phyloP scores from a whole-genome alignment of 2,113 vertebrate genomes.

The Pontoporia blainvillei region DNA sequence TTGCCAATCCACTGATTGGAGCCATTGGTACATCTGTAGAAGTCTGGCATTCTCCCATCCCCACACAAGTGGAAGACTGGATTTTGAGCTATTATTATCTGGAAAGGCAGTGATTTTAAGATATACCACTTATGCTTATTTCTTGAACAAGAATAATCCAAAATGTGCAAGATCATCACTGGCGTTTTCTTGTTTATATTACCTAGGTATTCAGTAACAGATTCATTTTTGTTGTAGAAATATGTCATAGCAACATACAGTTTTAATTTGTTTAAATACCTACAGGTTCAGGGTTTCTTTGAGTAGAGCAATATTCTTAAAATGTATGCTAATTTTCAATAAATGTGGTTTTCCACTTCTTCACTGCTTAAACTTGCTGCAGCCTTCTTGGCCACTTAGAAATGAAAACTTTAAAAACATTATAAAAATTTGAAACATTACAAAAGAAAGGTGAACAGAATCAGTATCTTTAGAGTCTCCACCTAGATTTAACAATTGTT shows the following conservation, averaged over 20 bases:
- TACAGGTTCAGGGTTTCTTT: background rate
- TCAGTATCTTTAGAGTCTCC: background rate
- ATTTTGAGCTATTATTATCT: background rate
- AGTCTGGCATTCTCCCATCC: background rate
- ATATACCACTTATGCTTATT: background rate
- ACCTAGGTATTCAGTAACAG: background rate
- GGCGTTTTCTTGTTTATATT: conserved; percentile 17
- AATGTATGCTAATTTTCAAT: conserved; percentile 2
- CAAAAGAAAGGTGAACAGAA: background rate
- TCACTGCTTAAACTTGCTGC: background rate
- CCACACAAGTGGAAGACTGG: background rate
- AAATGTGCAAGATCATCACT: background rate
- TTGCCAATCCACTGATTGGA: background rate
- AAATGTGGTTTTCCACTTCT: background rate
- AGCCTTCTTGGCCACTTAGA: background rate
- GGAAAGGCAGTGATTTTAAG: conserved; percentile 27
- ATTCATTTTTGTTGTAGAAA: background rate
- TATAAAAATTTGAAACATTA: background rate
- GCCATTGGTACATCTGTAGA: background rate
- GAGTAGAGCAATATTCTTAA: background rate
- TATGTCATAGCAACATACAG: background rate
- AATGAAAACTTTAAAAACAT: background rate
- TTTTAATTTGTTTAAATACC: background rate
- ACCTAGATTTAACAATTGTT: background rate
- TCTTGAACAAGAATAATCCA: background rate